Percentiles rank a stretch among this genome's conserved stretches.
Evolutionary conservation across 2,888 invertebrate species (phyloP).

Genomic region (Cryptosula pallasiana): DNA sequence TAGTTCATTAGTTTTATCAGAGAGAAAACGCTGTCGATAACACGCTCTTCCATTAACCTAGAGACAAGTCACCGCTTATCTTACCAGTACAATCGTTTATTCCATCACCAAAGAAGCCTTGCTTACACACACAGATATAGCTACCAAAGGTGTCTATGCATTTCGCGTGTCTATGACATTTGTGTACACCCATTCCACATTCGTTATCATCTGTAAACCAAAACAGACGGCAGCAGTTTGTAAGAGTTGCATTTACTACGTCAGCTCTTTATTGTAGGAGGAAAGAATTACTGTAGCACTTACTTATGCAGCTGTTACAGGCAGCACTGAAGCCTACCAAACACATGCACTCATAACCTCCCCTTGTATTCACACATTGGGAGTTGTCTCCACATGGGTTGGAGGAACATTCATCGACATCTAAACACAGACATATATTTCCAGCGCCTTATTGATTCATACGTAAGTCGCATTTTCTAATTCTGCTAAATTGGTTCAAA

Average conservation of each 20-base stretch:
- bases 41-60: no score
- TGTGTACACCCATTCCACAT: constrained; percentile 61
- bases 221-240: no score
- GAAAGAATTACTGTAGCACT: no score
- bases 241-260: no score
- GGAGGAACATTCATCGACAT: constrained; percentile 29
- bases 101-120: constrained; percentile 72
- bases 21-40: no score
- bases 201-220: background rate
- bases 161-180: constrained; percentile 69
- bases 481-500: no score
- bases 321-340: constrained; percentile 65
- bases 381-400: background rate
- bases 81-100: background rate
- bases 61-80: no score
- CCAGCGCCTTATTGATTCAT: no score
- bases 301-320: constrained; percentile 15
- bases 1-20: no score
- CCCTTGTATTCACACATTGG: constrained; percentile 69
- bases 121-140: constrained; percentile 67
- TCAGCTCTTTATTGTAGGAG: no score
- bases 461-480: no score
- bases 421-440: constrained; percentile 26
- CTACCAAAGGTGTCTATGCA: constrained; percentile 79
- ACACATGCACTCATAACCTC: constrained; percentile 63